Conservation (phyloP, 1,140 invertebrate species). For the Penaeus chinensis region DNA sequence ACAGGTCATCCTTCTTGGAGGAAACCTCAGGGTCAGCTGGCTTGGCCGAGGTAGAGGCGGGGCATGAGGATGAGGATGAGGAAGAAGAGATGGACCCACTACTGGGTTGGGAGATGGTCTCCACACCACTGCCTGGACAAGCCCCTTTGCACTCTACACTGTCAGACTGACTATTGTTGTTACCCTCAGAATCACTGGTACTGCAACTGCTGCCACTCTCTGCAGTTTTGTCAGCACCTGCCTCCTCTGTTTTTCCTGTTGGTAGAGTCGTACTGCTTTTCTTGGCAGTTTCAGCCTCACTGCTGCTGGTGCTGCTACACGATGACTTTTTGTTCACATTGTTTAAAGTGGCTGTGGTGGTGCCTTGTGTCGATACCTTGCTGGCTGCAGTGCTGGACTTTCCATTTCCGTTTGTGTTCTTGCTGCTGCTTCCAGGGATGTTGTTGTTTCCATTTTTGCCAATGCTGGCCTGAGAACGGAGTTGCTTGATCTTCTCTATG, state of each 20-base stretch:
- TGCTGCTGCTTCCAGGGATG: not conserved
- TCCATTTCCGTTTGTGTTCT: not conserved
- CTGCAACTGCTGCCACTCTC: not conserved
- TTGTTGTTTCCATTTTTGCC: constrained; percentile 3
- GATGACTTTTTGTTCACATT: not conserved
- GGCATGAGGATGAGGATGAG: not conserved
- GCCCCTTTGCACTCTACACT: not conserved
- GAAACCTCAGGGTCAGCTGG: not conserved
- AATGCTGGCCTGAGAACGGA: constrained; percentile 20
- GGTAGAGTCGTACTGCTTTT: no score
- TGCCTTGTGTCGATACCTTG: not conserved
- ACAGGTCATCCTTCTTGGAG: constrained; percentile 57
- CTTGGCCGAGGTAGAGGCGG: not conserved
- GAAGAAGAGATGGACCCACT: not conserved
- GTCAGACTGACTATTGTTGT: not conserved
- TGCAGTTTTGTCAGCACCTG: not conserved
- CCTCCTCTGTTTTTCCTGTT: no score
- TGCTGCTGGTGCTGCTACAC: no score
- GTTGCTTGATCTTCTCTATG: constrained; percentile 44
- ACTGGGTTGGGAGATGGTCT: not conserved
- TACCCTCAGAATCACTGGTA: not conserved
- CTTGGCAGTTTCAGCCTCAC: no score
- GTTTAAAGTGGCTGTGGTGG: not conserved
- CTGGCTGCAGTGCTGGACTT: not conserved
- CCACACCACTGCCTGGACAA: constrained; percentile 3